Conservation (phyloP, 2,113 vertebrate genomes). For the Sphyrna mokarran region DNA sequence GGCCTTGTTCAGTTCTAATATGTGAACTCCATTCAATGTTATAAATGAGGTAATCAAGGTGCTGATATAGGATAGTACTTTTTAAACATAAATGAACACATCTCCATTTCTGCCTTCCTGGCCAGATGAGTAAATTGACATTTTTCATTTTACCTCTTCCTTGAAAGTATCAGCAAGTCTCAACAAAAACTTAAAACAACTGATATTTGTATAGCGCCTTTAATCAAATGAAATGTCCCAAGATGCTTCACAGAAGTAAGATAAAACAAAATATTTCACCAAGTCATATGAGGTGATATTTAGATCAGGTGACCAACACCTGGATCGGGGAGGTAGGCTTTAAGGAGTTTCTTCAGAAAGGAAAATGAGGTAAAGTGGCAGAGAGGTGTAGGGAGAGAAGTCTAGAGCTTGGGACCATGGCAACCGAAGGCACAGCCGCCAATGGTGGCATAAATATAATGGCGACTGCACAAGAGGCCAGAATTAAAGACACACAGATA, state of each 20-base stretch:
- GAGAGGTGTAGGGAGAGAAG: too few species aligned
- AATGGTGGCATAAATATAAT: too few species aligned
- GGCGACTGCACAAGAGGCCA: too few species aligned
- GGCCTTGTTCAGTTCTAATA: background rate
- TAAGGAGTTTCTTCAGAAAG: too few species aligned
- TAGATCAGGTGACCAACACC: background rate
- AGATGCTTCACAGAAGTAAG: background rate
- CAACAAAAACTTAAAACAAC: too few species aligned
- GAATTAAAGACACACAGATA: too few species aligned
- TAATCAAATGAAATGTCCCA: background rate
- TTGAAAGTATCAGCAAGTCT: background rate
- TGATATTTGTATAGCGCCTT: background rate
- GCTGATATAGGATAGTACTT: too few species aligned
- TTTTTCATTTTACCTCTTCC: background rate
- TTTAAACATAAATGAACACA: background rate
- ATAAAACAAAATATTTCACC: background rate
- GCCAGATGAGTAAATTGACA: background rate
- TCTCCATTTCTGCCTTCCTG: background rate
- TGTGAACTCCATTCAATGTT: background rate
- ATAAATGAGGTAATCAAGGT: background rate
- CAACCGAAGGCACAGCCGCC: too few species aligned
- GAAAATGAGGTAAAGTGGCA: too few species aligned
- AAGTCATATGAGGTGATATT: background rate
- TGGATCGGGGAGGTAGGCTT: background rate
- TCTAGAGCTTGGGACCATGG: too few species aligned